Evolutionary conservation across 2,888 invertebrate genomes (phyloP).

Genomic region (Stenurella melanura): DNA sequence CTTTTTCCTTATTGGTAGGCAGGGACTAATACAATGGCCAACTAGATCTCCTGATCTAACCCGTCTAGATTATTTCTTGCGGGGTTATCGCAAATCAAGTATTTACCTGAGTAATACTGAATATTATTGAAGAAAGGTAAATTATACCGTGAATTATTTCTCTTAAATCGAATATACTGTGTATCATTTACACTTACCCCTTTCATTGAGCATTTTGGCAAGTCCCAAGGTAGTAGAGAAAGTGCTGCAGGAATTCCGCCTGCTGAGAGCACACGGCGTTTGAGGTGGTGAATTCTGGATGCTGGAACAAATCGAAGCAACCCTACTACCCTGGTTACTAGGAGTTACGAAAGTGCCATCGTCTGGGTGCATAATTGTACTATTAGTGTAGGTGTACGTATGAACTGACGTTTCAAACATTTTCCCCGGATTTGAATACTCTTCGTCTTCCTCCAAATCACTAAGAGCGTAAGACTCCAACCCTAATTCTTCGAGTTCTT

Average conservation of each 20-base stretch:
- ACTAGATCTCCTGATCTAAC: too few species aligned
- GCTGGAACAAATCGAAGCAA: slow-evolving; percentile 80
- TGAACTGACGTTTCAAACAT: slow-evolving; percentile 86
- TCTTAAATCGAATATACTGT: too few species aligned
- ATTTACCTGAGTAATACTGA: too few species aligned
- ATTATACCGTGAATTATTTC: too few species aligned
- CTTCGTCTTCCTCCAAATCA: slow-evolving; percentile 85
- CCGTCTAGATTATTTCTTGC: too few species aligned
- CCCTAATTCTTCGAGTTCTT: slow-evolving; percentile 84
- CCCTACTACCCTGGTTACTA: slow-evolving; percentile 79
- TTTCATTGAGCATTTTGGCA: slow-evolving; percentile 85
- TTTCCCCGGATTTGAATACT: slow-evolving; percentile 82
- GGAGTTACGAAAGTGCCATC: slow-evolving; percentile 83
- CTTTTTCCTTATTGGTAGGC: too few species aligned
- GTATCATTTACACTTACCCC: slow-evolving; percentile 71
- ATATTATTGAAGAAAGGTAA: too few species aligned
- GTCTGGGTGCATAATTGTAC: slow-evolving; percentile 92
- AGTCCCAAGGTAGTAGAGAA: slow-evolving; percentile 84
- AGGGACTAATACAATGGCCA: too few species aligned
- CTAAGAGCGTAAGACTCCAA: slow-evolving; percentile 81
- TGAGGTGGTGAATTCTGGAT: slow-evolving; percentile 74
- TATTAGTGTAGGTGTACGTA: slow-evolving; percentile 91
- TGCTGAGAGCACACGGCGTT: slow-evolving; percentile 77
- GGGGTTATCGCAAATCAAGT: too few species aligned
- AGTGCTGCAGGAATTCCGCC: slow-evolving; percentile 87